A percentile compares a stretch with the other conserved stretches of the same genome.
Conservation (phyloP, 2,113 vertebrate genomes). For the Fregetta grallaria region DNA sequence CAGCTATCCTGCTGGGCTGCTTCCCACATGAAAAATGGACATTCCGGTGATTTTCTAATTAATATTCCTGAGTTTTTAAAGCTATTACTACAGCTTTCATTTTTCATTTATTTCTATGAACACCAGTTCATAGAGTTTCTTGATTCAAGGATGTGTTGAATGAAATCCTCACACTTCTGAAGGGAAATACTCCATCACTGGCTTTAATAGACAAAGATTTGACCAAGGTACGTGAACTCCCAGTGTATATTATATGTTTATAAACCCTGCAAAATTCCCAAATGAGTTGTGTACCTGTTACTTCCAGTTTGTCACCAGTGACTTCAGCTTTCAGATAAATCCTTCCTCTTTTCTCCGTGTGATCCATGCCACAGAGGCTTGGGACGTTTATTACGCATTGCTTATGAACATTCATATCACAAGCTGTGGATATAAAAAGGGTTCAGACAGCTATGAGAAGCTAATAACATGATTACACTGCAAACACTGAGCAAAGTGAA, state of each 20-base stretch:
- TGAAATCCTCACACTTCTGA: neutral
- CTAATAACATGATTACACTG: neutral
- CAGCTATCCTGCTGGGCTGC: neutral
- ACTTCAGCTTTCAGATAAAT: slow-evolving; percentile 94
- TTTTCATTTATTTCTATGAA: neutral
- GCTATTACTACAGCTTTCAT: neutral
- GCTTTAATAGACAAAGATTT: neutral
- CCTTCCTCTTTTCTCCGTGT: slow-evolving; percentile 92
- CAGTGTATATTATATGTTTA: rapidly evolving
- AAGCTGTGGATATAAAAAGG: slow-evolving; percentile 76
- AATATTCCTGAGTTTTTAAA: neutral
- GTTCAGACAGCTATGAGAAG: neutral
- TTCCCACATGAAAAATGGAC: neutral
- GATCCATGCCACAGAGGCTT: slow-evolving; percentile 94
- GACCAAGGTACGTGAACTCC: neutral
- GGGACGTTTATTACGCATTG: slow-evolving; percentile 96
- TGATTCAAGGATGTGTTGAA: neutral
- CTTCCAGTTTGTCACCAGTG: slow-evolving; percentile 84
- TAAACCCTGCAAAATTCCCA: neutral
- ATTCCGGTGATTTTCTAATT: neutral
- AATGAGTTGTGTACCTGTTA: slow-evolving; percentile 79
- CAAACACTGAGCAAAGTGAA: neutral
- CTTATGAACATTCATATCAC: slow-evolving; percentile 98
- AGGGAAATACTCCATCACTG: neutral
- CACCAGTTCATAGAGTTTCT: neutral